Evolutionary conservation across 2,113 vertebrate species (phyloP), one percentile per base, ranked within the genome.

Genomic region (Campylomormyrus tamandua): DNA sequence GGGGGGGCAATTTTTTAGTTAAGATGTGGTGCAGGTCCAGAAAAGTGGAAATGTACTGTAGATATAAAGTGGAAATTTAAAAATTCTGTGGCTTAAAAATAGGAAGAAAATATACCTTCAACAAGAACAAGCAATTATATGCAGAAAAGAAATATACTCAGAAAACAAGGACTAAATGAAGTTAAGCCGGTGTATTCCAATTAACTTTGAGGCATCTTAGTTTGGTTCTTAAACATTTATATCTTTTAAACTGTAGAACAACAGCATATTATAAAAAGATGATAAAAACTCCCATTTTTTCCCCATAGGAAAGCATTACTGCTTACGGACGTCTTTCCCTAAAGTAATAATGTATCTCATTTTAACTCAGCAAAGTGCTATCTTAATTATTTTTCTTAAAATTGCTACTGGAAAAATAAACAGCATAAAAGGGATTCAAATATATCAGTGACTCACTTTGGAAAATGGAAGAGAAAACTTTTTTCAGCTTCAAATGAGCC

Each of bases 301-400:
- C 6, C 74, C 15, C 77, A 83, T 66, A 83, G 77, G 42, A 24
- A 83, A 83, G 74, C 77, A 83, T 83, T 45, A 9, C 31, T 3
- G 15, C 39, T 83, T 45, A 24, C 15, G 19, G 77, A 17, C 19
- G 8, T 83, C 42, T 45, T 83, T 83, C 77, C 42, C 31, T 7
- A 24, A 45, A 83, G 77, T 45, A 70, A 70, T 70, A 27, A 27
- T 70, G 27, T 11, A 31, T 70, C 62, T 70, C 62, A 31, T 70
- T 31, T 70, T 70, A 70, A 70, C 62, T 66, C 62, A 27, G n/a
- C n/a, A 66, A 66, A 66, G 62, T 31, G 27, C 62, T 31, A 66
- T 66, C 58, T 66, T 66, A 66, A 66, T 66, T 83, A 83, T 83
- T 83, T 83, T 24, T 83, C 77, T 45, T 83, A 83, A 83, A 35